These are phyloP conservation scores for Heliconius nattereri DNA, from an alignment of 1,140 invertebrate genomes.

Conservation along the genomic window DNA sequence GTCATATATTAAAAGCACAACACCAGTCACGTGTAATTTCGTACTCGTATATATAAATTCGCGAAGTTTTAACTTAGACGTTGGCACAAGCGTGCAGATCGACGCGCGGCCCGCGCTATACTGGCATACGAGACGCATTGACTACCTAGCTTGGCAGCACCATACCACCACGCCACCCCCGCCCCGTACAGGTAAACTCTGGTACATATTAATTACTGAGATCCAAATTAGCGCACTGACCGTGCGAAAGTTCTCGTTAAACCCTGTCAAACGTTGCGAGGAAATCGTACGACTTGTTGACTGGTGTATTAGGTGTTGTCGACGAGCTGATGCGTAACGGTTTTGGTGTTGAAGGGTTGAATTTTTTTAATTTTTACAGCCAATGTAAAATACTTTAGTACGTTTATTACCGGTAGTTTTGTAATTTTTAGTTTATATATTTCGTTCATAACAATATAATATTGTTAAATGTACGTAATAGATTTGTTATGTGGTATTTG, in stretches of 20 bases:
- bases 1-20: neutral
- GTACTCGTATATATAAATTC: neutral
- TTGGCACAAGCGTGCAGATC: constrained; percentile 19
- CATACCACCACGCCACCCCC: constrained; percentile 47
- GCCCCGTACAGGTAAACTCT: constrained; percentile 60
- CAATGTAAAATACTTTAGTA: no score
- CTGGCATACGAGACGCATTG: constrained; percentile 48
- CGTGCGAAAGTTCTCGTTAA: constrained; percentile 62
- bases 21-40: constrained; percentile 2
- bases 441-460: no score
- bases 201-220: constrained; percentile 73
- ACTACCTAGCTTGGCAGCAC: constrained; percentile 39
- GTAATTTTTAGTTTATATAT: no score
- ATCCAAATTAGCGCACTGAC: constrained; percentile 75
- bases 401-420: no score
- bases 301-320: neutral
- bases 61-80: constrained; percentile 23
- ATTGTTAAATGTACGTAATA: no score
- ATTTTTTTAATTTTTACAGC: no score
- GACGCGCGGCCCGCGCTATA: constrained; percentile 59
- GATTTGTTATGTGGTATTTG: no score
- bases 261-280: constrained; percentile 58
- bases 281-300: constrained; percentile 38
- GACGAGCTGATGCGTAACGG: neutral
- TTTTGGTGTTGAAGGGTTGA: neutral